Percentiles rank a stretch among this genome's conserved stretches.
Evolutionary conservation across 2,797 vertebrate genomes (phyloP).

Genomic region (Myripristis jacobus): DNA sequence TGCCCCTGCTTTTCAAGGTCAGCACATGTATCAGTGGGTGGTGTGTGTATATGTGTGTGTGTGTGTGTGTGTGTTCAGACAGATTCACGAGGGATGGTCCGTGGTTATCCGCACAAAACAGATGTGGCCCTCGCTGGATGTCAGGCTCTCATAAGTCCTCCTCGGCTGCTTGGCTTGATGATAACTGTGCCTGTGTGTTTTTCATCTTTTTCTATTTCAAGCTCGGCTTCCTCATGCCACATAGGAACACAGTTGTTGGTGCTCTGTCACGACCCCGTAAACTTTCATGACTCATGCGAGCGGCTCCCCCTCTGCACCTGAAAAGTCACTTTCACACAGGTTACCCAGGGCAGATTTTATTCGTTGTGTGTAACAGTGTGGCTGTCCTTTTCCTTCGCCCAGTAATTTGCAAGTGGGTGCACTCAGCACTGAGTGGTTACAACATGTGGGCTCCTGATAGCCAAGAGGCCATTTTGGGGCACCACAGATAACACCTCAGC

Average conservation of each 20-base stretch:
- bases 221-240: not conserved
- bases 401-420: not conserved
- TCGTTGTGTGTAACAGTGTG: not conserved
- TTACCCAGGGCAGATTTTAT: not conserved
- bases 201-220: not conserved
- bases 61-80: conserved; percentile 8
- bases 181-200: not conserved
- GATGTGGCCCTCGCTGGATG: conserved; percentile 10
- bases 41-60: conserved; percentile 18
- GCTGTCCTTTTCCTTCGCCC: not conserved
- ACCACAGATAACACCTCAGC: conserved; percentile 16
- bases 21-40: conserved; percentile 20
- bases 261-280: not conserved
- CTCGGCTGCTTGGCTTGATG: conserved; percentile 5
- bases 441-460: not conserved
- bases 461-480: not conserved
- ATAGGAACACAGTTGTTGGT: not conserved
- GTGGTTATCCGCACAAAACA: conserved; percentile 33
- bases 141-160: not conserved
- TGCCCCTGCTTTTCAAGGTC: conserved; percentile 56
- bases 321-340: not conserved
- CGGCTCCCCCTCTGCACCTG: not conserved
- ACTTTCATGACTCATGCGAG: not conserved
- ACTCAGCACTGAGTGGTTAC: conserved; percentile 3
- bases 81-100: not conserved